A percentile compares a stretch with the other conserved stretches of the same genome.
phyloP scores from a whole-genome alignment of 2,888 invertebrate species.

The Tillus elongatus region DNA sequence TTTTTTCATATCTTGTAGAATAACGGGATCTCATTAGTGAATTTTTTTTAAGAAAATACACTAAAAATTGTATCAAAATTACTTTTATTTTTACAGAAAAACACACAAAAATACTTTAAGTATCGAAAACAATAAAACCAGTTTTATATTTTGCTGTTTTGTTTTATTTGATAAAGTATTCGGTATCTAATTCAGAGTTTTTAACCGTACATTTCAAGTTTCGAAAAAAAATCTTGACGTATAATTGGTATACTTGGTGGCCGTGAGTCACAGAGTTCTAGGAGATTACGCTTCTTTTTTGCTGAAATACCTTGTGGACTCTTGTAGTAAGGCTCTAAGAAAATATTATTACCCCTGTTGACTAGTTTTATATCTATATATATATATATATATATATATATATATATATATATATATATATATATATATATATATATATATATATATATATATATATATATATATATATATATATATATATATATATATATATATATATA shows the following conservation, averaged over 20 bases:
- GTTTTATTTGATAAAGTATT: not conserved
- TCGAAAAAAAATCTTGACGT: not conserved
- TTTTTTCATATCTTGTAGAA: too few relatives aligned
- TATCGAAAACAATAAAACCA: not conserved
- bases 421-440: too few relatives aligned
- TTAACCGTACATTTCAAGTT: not conserved
- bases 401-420: too few relatives aligned
- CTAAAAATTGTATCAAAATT: too few relatives aligned
- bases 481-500: too few relatives aligned
- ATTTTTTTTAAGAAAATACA: too few relatives aligned
- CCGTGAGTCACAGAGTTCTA: not conserved
- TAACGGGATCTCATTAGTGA: too few relatives aligned
- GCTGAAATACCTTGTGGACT: slow-evolving; percentile 2
- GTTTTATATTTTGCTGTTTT: too few relatives aligned
- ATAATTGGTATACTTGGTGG: slow-evolving; percentile 2
- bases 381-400: too few relatives aligned
- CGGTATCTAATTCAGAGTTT: slow-evolving; percentile 1
- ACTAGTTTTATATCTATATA: slow-evolving; percentile 1
- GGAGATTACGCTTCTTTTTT: slow-evolving; percentile 3
- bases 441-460: too few relatives aligned
- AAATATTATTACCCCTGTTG: slow-evolving; percentile 1
- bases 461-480: too few relatives aligned
- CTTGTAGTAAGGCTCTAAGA: slow-evolving; percentile 1
- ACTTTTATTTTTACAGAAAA: too few relatives aligned
- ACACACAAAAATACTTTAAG: not conserved